These are phyloP conservation scores for Phycodurus eques DNA, from an alignment of 2,113 vertebrate genomes.

Conservation along the genomic window DNA sequence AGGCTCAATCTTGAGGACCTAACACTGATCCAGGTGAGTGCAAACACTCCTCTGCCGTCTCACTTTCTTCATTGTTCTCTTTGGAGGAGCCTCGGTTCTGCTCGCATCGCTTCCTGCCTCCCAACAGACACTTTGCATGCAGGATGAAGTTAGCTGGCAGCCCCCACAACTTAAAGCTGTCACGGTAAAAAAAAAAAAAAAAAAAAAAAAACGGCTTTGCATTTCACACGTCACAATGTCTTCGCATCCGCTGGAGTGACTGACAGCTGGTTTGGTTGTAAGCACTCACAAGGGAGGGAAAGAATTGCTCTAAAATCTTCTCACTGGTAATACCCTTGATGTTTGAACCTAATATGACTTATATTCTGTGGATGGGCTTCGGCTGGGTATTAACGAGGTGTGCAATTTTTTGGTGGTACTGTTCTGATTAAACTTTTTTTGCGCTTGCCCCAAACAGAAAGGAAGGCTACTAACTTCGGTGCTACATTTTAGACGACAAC, in stretches of 20 bases:
- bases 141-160: slow-evolving; percentile 16
- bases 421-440: slow-evolving; percentile 3
- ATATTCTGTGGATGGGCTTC: neutral
- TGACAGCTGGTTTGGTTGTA: slow-evolving; percentile 18
- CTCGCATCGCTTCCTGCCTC: slow-evolving; percentile 1
- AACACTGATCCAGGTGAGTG: slow-evolving; percentile 78
- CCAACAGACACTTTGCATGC: slow-evolving; percentile 5
- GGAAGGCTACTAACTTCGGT: neutral
- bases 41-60: slow-evolving; percentile 19
- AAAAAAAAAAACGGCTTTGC: slow-evolving; percentile 41
- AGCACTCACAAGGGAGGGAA: neutral
- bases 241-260: slow-evolving; percentile 19
- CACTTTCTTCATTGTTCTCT: neutral
- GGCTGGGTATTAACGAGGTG: neutral
- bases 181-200: slow-evolving; percentile 12
- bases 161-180: slow-evolving; percentile 37
- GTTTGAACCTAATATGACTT: slow-evolving; percentile 31
- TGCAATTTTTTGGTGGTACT: neutral
- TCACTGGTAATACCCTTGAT: slow-evolving; percentile 14
- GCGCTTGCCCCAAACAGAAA: slow-evolving; percentile 3
- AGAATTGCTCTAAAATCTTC: slow-evolving; percentile 11
- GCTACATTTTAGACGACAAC: neutral
- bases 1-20: slow-evolving; percentile 86
- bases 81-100: slow-evolving; percentile 10
- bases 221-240: slow-evolving; percentile 45